Conservation (phyloP, 1,140 invertebrate genomes). For the Proctacanthus coquilletti region DNA sequence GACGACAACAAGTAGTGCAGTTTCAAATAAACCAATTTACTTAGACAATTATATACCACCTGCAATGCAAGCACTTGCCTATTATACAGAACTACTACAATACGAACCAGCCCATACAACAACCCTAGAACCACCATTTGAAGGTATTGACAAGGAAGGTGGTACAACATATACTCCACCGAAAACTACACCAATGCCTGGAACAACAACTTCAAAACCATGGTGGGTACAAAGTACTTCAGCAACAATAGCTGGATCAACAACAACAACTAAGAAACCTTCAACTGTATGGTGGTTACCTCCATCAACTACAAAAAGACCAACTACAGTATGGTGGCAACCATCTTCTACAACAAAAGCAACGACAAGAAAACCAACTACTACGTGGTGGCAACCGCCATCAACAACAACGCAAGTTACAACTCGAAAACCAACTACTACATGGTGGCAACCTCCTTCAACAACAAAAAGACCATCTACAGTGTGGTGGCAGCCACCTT, state of each 20-base stretch:
- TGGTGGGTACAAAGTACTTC: background rate
- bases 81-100: conserved; percentile 28
- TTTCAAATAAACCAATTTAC: too few relatives aligned
- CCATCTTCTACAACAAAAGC: conserved; percentile 14
- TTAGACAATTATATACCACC: conserved; percentile 25
- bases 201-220: conserved; percentile 2
- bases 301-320: conserved; percentile 17
- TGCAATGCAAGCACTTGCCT: conserved; percentile 27
- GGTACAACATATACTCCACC: background rate
- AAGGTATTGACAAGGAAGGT: background rate
- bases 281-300: conserved; percentile 6
- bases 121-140: conserved; percentile 5
- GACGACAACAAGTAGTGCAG: too few relatives aligned
- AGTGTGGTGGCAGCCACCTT: conserved; percentile 22
- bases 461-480: conserved; percentile 9
- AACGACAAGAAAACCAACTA: conserved; percentile 1
- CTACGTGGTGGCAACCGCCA: conserved; percentile 2
- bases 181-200: background rate
- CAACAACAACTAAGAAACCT: background rate
- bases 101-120: conserved; percentile 13
- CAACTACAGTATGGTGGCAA: conserved; percentile 11
- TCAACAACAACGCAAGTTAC: conserved; percentile 13
- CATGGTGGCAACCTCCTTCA: conserved; percentile 11
- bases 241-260: background rate
- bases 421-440: conserved; percentile 2